Evolutionary conservation across 1,140 invertebrate species (phyloP), one percentile per base, ranked within the genome.

Genomic region (Lasioglossum baleicum): DNA sequence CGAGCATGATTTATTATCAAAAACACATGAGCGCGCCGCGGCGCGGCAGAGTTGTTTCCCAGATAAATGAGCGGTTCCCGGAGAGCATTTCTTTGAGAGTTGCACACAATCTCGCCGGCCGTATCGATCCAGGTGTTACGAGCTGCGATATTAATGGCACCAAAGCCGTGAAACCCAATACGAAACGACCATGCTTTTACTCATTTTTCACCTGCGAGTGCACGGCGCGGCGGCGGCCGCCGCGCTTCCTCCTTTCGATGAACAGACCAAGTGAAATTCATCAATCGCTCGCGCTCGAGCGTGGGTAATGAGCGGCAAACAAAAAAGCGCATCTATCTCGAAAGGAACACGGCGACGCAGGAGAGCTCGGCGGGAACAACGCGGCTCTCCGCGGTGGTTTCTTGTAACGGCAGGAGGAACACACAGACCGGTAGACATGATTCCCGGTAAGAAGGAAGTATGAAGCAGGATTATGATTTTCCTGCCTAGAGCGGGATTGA

Each of bases 391-490:
- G 17, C 15, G 35, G 35, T 51, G 51, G 51, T 53, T 48, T 53
- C 51, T 17, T 53, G 51, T 53, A 6, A 5, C 51, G 51, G n/a
- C 35, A 26, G n/a, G 73, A 7, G 7, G 48, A 44, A n/a, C 35
- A 35, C 35, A 44, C 44, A 48, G 53, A 69, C 17, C 74, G 53
- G 15, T 13, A 42, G 11, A n/a, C 61, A 64, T 10, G 61, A 60
- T 76, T 76, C 65, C 26, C 20, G 20, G 35, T 68, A 42, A 26
- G 56, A 76, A 48, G 75, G 66, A 76, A 69, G 65, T 44, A 68
- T 58, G 44, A 69, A 69, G 31, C 42, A 48, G 64, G 56, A 76
- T 76, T 69, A 69, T 44, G 66, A 76, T 76, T 76, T 76, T 69
- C 75, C 66, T 77, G 67, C 75, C 75, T 66, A 48, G 65, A 53